Percentiles rank a stretch among this genome's conserved stretches.
Conservation (phyloP, 2,888 invertebrate genomes). For the Dendrolimus houi region DNA sequence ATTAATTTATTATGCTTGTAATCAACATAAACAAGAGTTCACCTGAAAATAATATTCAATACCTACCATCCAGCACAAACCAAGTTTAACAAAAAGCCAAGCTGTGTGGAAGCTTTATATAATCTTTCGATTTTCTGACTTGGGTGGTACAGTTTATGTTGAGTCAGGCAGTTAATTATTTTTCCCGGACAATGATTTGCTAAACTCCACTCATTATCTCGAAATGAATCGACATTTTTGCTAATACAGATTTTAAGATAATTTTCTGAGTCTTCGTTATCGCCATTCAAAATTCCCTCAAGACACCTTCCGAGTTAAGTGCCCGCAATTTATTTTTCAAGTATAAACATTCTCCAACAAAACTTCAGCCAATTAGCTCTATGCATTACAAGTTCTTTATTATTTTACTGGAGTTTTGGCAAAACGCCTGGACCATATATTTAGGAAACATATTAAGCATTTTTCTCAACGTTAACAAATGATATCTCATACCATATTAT, state of each 20-base stretch:
- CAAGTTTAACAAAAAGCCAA: constrained; percentile 15
- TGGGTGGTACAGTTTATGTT: constrained; percentile 41
- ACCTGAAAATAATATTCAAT: constrained; percentile 6
- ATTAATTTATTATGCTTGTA: no score
- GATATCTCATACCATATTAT: constrained; percentile 27
- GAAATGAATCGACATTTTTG: constrained; percentile 41
- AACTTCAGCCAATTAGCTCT: not conserved
- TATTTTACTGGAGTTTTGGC: constrained; percentile 24
- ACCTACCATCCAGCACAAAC: not conserved
- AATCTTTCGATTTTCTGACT: constrained; percentile 34
- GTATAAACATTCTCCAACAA: not conserved
- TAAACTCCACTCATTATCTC: constrained; percentile 46
- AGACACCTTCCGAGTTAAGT: not conserved
- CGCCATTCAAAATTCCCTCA: not conserved
- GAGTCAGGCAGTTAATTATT: constrained; percentile 71
- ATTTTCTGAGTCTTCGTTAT: constrained; percentile 10
- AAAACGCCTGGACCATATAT: constrained; percentile 32
- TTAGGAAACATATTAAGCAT: constrained; percentile 41
- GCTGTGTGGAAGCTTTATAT: constrained; percentile 24
- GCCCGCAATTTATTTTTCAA: not conserved
- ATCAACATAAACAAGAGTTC: not conserved
- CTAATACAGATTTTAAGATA: constrained; percentile 25
- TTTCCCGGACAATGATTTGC: constrained; percentile 60
- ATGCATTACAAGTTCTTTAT: not conserved
- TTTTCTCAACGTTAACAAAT: constrained; percentile 39